phyloP scores from a whole-genome alignment of 1,140 invertebrate genomes.

The Theocolax elegans region DNA sequence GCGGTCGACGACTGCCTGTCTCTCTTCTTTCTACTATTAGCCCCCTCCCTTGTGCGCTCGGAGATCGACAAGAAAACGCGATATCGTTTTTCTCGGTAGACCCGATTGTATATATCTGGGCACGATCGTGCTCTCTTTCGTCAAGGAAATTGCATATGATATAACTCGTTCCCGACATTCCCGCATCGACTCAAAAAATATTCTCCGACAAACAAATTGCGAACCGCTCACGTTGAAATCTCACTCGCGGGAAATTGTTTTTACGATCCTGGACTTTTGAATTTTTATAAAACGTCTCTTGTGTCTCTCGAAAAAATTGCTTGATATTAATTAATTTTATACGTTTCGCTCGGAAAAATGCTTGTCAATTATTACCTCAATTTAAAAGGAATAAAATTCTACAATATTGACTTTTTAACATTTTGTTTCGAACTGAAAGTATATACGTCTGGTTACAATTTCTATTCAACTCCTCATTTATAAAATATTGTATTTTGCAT shows the following conservation, averaged over 20 bases:
- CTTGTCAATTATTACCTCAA: too few relatives aligned
- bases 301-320: too few relatives aligned
- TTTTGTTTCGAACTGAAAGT: too few relatives aligned
- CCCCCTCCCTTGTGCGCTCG: neutral
- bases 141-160: slow-evolving; percentile 16
- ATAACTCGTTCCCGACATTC: neutral
- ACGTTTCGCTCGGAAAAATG: too few relatives aligned
- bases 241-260: neutral
- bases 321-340: too few relatives aligned
- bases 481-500: too few relatives aligned
- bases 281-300: neutral
- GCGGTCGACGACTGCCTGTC: slow-evolving; percentile 10
- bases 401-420: too few relatives aligned
- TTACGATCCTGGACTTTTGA: neutral
- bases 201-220: neutral
- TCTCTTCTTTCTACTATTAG: slow-evolving; percentile 11
- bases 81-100: slow-evolving; percentile 8
- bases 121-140: neutral
- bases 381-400: too few relatives aligned
- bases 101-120: neutral
- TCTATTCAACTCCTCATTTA: too few relatives aligned
- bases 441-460: too few relatives aligned
- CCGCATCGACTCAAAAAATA: neutral
- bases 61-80: slow-evolving; percentile 15
- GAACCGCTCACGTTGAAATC: neutral